Evolutionary conservation across 30 jellyfish, hydroid and myxozoan species (phyloP), one percentile per base, ranked within the genome.

Genomic region (Cassiopea xamachana): DNA sequence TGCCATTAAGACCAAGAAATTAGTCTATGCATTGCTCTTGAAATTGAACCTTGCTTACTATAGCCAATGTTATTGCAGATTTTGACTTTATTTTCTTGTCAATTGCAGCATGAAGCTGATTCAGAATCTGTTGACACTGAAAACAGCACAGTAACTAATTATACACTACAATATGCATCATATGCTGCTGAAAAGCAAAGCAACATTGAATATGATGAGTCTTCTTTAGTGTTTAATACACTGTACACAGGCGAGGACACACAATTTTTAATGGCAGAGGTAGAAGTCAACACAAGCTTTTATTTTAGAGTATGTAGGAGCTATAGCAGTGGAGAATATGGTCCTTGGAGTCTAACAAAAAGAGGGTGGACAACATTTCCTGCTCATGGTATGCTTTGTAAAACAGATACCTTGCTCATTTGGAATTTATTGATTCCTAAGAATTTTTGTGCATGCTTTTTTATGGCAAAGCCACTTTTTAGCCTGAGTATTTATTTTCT

Each of bases 301-400:
- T 69, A 91, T 17, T 96, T 96, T 85, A 93, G 99, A 46, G 99
- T 96, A 1, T 96, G 99, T 85, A 98, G 89, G 45, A 60, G 58
- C 62, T 46, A 70, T 61, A 62, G 64, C 45, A 80, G 80, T 7
- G 99, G 96, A 15, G 97, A 73, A 1, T 82, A 50, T 89, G 99
- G 98, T 17, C 97, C 99, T 0, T 96, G 99, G 99, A 96, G 99
- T 71, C 77, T 96, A 71, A 60, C 94, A 8, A 96, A 92, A 88
- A 92, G 86, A 61, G 99, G 98, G n/a, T 92, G 96, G 93, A 96
- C 99, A 16, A 92, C 98, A 55, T 83, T 92, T 47, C 81, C 97
- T 39, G 96, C 99, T 19, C 97, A 96, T 89, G 99, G 99, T 96
- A 49, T 44, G 69, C 17, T 7, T 2, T 19, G 3, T 73, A 8